Conservation (phyloP, 2,797 vertebrate genomes). For the Characodon lateralis region DNA sequence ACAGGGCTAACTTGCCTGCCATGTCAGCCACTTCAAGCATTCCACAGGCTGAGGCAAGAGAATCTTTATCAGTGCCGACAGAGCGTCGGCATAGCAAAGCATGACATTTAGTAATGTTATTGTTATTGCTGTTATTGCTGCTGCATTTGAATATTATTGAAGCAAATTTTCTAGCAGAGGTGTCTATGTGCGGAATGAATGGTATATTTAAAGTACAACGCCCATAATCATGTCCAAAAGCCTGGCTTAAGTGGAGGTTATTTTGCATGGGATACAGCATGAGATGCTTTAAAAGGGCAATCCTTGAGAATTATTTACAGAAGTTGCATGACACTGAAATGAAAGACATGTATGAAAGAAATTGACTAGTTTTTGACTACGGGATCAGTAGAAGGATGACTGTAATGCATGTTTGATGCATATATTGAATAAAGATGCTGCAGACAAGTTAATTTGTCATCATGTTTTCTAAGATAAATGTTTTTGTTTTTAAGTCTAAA, state of each 20-base stretch:
- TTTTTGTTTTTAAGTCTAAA: too few relatives aligned
- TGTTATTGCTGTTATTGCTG: not conserved
- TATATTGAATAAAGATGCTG: too few relatives aligned
- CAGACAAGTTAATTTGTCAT: too few relatives aligned
- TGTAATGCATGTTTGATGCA: too few relatives aligned
- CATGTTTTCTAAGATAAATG: too few relatives aligned
- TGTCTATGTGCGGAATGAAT: too few relatives aligned
- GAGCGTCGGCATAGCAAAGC: not conserved
- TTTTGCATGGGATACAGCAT: not conserved
- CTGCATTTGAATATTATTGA: not conserved
- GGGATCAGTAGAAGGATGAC: too few relatives aligned
- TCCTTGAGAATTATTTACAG: too few relatives aligned
- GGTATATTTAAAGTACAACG: too few relatives aligned
- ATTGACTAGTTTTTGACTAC: not conserved
- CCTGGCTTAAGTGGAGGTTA: not conserved
- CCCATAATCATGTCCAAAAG: too few relatives aligned
- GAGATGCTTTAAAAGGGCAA: not conserved
- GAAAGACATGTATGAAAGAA: too few relatives aligned
- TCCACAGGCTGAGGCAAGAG: not conserved
- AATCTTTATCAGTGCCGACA: not conserved
- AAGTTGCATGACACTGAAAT: not conserved
- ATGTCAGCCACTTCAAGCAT: not conserved
- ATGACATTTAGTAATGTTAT: not conserved
- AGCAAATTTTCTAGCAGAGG: not conserved
- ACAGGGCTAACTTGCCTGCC: not conserved